phyloP scores from a whole-genome alignment of 37 sponge, comb jelly and placozoan genomes.

The Chondrilla cf. caribensis region DNA sequence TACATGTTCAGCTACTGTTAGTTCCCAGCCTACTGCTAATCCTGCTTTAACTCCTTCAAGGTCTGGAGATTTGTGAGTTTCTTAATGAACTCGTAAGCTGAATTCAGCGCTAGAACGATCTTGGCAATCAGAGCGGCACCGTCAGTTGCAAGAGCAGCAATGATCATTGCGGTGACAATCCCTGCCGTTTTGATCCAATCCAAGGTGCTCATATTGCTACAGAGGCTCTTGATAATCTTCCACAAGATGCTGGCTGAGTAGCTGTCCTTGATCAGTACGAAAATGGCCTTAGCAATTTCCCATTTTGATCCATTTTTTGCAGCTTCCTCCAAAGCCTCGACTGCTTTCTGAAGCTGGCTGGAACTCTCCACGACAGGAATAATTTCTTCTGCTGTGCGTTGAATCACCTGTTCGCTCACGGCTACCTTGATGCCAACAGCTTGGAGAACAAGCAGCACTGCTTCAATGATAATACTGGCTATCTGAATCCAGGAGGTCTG shows the following conservation, averaged over 20 bases:
- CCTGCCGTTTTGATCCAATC: conserved; percentile 45
- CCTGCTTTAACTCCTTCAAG: too few relatives aligned
- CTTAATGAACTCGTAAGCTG: conserved; percentile 42
- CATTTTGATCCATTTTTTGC: conserved; percentile 1
- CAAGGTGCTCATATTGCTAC: too few relatives aligned
- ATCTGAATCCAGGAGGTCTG: too few relatives aligned
- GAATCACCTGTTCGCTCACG: conserved; percentile 17
- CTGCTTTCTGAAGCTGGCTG: conserved; percentile 30
- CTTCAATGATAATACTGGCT: conserved; percentile 39
- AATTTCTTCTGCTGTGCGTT: conserved; percentile 25
- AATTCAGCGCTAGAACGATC: conserved; percentile 47
- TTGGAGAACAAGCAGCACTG: conserved; percentile 22
- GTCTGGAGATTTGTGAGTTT: too few relatives aligned
- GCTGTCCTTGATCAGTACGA: conserved; percentile 36
- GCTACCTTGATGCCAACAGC: conserved; percentile 41
- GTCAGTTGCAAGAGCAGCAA: conserved; percentile 37
- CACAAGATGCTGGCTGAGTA: too few relatives aligned
- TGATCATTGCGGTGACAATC: conserved; percentile 34
- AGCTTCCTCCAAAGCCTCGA: too few relatives aligned
- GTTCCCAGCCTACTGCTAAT: too few relatives aligned
- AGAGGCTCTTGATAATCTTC: too few relatives aligned
- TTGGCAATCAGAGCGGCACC: conserved; percentile 42
- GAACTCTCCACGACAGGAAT: conserved; percentile 24
- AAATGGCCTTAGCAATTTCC: conserved; percentile 34
- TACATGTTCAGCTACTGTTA: too few relatives aligned